These are phyloP conservation scores for Epinephelus cyanopodus DNA, from an alignment of 2,113 vertebrate species.

Conservation along the genomic window DNA sequence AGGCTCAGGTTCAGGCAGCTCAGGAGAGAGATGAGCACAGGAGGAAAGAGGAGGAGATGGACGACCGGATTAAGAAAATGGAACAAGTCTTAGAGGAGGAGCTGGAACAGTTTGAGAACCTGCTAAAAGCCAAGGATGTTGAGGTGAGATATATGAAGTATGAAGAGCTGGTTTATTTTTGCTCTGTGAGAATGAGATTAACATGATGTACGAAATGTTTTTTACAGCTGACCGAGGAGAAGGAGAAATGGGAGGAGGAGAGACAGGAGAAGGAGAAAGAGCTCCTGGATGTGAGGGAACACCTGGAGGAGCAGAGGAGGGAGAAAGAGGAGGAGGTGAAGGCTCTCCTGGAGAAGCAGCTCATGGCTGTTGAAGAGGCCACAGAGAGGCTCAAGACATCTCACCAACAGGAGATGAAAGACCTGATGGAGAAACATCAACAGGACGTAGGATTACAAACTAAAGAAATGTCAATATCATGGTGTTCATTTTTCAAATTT, in stretches of 20 bases:
- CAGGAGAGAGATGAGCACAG: conserved; percentile 76
- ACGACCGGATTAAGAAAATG: conserved; percentile 77
- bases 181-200: not conserved
- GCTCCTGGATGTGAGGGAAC: conserved; percentile 62
- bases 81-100: conserved; percentile 81
- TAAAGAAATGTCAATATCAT: not conserved
- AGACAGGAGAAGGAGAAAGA: conserved; percentile 80
- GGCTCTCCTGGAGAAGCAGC: conserved; percentile 72
- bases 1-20: conserved; percentile 70
- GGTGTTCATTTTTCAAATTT: not conserved
- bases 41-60: conserved; percentile 79
- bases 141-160: conserved; percentile 66
- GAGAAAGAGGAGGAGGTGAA: conserved; percentile 68
- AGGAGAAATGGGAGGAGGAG: conserved; percentile 82
- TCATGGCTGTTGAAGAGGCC: conserved; percentile 68
- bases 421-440: conserved; percentile 73
- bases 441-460: conserved; percentile 70
- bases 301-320: conserved; percentile 69
- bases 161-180: not conserved
- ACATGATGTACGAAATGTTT: not conserved
- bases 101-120: conserved; percentile 82
- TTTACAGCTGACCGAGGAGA: conserved; percentile 73
- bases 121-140: conserved; percentile 80
- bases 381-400: conserved; percentile 50
- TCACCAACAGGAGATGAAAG: conserved; percentile 73